Evolutionary conservation across 1,140 invertebrate species (phyloP).

Genomic region (Chelonus insularis): DNA sequence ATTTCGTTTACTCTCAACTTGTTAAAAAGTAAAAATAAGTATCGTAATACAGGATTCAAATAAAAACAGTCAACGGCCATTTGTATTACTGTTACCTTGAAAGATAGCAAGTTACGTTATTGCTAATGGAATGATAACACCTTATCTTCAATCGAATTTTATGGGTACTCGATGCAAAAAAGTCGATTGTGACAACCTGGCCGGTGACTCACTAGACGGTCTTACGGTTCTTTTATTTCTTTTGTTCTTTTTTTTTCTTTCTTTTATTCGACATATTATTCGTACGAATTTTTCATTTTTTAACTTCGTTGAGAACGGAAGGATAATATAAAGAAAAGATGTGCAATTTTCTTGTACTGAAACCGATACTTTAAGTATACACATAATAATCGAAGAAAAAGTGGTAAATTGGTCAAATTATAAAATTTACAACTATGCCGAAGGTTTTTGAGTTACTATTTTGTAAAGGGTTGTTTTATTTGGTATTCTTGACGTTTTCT

Average conservation of each 20-base stretch:
- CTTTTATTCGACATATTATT: background rate
- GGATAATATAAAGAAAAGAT: background rate
- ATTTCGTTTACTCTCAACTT: too few relatives aligned
- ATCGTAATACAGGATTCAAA: too few relatives aligned
- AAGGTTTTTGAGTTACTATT: too few relatives aligned
- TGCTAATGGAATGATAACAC: background rate
- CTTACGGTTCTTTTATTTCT: background rate
- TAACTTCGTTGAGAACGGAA: background rate
- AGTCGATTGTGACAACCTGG: background rate
- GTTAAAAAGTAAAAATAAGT: too few relatives aligned
- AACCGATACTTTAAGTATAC: background rate
- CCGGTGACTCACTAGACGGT: background rate
- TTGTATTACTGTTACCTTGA: background rate
- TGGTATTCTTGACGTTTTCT: too few relatives aligned
- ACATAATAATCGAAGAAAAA: slow-evolving; percentile 9
- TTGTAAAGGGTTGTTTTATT: too few relatives aligned
- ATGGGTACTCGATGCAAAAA: background rate
- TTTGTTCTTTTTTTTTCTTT: background rate
- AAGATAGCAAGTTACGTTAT: background rate
- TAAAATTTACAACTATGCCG: slow-evolving; percentile 21
- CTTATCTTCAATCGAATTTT: background rate
- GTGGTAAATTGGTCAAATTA: slow-evolving; percentile 13
- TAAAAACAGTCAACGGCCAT: too few relatives aligned
- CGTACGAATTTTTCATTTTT: background rate
- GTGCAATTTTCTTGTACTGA: background rate